Base-by-base conservation (phyloP, 2,888 invertebrate species). In the Dromius quadrimaculatus region DNA sequence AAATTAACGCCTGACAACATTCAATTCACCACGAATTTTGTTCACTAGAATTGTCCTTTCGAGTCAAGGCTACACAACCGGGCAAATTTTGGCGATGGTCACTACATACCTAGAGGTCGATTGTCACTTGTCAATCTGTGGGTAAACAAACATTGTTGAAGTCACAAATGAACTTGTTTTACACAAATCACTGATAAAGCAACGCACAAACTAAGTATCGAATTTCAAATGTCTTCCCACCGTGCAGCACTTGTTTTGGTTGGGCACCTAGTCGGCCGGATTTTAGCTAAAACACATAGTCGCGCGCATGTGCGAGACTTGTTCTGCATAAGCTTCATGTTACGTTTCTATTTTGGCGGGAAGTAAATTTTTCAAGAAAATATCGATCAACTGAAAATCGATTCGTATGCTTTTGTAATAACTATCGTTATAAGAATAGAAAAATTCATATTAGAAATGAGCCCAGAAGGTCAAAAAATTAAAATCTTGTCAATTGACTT, bases 231-330 rank as follows among this genome's bases (percentile, higher is more conserved):
- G 32, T 66, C 59, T 68, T 45, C 45, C 66, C 57, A 68, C 68
- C 68, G 68, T 68, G 59, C 68, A 77, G 76, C 79, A 80, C 79
- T 81, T 81, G 81, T 81, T 81, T 81, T 81, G 81, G 78, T 77
- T 81, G 80, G 78, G 77, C 77, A 79, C 78, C 78, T 78, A 75
- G 78, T 76, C 77, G 78, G 80, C 79, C 77, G 76, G 78, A 77
- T 78, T 77, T 76, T 76, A 72, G 74, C 72, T 73, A 62, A 71
- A 73, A 70, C 50, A 50, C 50, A 68, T 41, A 28, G 2, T 28
- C 66, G 9, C 71, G 75, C 79, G 79, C 79, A 73, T 73, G 79
- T 78, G 77, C 71, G 8, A 59, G 43, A 19, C 20, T 2, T 45
- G 68, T 68, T 68, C 68, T 13, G 4, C 19, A 2, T 3, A 6